These are phyloP conservation scores for Vicugna pacos DNA, from an alignment of 2,113 vertebrate species.

Conservation along the genomic window DNA sequence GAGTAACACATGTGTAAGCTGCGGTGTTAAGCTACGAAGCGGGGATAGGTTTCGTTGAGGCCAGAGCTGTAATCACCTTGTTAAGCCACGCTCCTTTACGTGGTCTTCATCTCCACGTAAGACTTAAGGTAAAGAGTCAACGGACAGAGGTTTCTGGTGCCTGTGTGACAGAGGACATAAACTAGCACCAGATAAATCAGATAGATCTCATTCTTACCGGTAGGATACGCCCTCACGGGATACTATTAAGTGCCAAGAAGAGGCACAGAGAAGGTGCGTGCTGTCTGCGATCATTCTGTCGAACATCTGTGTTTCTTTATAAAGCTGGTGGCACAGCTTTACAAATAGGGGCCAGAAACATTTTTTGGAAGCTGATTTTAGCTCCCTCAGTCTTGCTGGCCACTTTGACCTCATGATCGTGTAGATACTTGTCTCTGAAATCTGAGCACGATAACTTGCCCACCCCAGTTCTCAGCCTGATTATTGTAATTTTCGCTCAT, in stretches of 20 bases:
- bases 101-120: no score
- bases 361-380: neutral
- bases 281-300: no score
- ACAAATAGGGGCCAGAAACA: rapidly evolving
- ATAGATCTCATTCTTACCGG: neutral
- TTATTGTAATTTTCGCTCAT: neutral
- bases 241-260: rapidly evolving
- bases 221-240: no score
- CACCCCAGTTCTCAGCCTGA: neutral
- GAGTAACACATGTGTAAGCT: neutral
- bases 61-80: neutral
- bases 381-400: neutral
- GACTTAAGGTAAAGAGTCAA: neutral
- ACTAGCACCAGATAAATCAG: neutral
- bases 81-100: rapidly evolving
- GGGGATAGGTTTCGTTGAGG: neutral
- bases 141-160: rapidly evolving
- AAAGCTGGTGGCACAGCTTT: no score
- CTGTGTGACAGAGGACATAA: rapidly evolving
- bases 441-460: no score
- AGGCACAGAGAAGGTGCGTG: neutral
- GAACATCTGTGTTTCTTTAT: neutral
- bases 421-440: neutral
- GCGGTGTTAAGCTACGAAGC: rapidly evolving
- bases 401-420: neutral